Evolutionary conservation across 2,113 vertebrate genomes (phyloP).

Genomic region (human): GRCh38 chr6:157102001-157102500

Average conservation of each 20-base stretch:
- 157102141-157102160: not conserved
- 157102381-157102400: not conserved
- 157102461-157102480: not conserved
- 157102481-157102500: not conserved
- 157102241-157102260: not conserved
- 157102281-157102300: not conserved
- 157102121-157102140: not conserved
- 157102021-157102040: not conserved
- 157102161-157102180: not conserved
- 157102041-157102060: not conserved
- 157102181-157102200: not conserved
- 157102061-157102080: not conserved
- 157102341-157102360: not conserved
- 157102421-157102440: not conserved
- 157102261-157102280: not conserved
- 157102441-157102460: not conserved
- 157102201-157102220: not conserved
- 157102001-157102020: not conserved
- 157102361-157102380: not conserved
- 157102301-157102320: not conserved
- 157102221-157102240: not conserved
- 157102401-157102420: not conserved
- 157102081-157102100: not conserved
- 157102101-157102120: not conserved
- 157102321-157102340: not conserved